phyloP scores from a whole-genome alignment of 2,888 invertebrate species.

The Hyposoter didymator region DNA sequence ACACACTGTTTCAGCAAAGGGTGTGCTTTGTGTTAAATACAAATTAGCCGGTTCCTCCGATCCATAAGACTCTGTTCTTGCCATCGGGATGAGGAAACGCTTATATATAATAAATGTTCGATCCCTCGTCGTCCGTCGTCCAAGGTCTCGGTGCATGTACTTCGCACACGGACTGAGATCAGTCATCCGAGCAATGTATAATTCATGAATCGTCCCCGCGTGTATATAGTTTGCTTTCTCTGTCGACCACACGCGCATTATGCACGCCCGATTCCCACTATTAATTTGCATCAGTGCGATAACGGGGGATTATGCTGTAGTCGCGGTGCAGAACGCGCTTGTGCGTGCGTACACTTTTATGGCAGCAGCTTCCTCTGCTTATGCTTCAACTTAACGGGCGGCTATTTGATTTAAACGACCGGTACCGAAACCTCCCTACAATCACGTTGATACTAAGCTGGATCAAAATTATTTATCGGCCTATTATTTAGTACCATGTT shows the following conservation, averaged over 20 bases:
- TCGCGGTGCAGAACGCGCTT: conserved; percentile 65
- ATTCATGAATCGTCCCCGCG: conserved; percentile 75
- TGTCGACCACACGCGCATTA: conserved; percentile 71
- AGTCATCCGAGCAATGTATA: conserved; percentile 75
- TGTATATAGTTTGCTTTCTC: conserved; percentile 39
- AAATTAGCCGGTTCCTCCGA: conserved; percentile 6
- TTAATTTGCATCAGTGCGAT: conserved; percentile 77
- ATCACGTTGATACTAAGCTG: conserved; percentile 17
- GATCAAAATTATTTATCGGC: conserved; percentile 29
- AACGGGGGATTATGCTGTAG: conserved; percentile 73
- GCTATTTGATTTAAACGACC: conserved; percentile 38
- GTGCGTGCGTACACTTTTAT: conserved; percentile 65
- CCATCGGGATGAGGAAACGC: conserved; percentile 23
- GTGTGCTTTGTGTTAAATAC: conserved; percentile 35
- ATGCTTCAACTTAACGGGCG: conserved; percentile 25
- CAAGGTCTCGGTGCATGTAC: conserved; percentile 7
- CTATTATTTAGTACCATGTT: conserved; percentile 1
- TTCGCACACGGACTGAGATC: conserved; percentile 67
- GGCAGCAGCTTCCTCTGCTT: conserved; percentile 39
- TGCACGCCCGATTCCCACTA: conserved; percentile 77
- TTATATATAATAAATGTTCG: conserved; percentile 10
- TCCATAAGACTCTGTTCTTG: conserved; percentile 35
- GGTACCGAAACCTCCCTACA: conserved; percentile 24
- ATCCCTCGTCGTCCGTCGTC: conserved; percentile 48
- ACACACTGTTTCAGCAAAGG: conserved; percentile 37